Base-by-base conservation (phyloP, 2,888 invertebrate genomes). In the Trichogramma dendrolimi region DNA sequence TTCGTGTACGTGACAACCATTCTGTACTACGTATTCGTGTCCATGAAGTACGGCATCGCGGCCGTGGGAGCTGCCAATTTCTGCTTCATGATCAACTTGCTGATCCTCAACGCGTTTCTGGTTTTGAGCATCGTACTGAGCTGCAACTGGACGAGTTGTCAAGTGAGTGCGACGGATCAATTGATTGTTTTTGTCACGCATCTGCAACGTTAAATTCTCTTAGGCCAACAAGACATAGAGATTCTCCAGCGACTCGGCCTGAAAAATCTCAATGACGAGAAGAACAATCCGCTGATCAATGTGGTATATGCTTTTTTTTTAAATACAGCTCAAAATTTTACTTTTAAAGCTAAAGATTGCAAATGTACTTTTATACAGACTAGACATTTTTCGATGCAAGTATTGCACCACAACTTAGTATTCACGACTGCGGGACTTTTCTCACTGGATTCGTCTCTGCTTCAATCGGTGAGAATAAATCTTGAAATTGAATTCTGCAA, bases 371-470 rank as follows among this genome's bases (percentile, higher is more conserved):
- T 10, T 38, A 56, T 66, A n/a, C 43, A 63, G 60, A 43, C 59
- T 47, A 40, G 49, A 53, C 53, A 46, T 54, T 57, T 66, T 52
- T 60, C 61, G 4, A 58, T 56, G 55, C 63, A 62, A 11, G 48
- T 63, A 46, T 52, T 59, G 6, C 65, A 66, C 41, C 44, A 54
- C 8, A 50, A 63, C 54, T 43, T 66, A 40, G 10, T 46, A 10
- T 66, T 66, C 11, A 55, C 63, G 41, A 63, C 63, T 41, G 58
- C 54, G 6, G 60, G 57, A 5, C 50, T 66, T 4, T 63, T 66
- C 52, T 42, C 59, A 11, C 46, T 66, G 38, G 56, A 66, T 53
- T 46, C 62, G 3, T 55, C 62, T 5, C 53, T 67, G 6, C 40
- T 65, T 7, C 59, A 64, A 47, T 65, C 58, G 0, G 63, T 67